Conservation (phyloP, 2,888 invertebrate genomes). For the Drosophila sordidula region DNA sequence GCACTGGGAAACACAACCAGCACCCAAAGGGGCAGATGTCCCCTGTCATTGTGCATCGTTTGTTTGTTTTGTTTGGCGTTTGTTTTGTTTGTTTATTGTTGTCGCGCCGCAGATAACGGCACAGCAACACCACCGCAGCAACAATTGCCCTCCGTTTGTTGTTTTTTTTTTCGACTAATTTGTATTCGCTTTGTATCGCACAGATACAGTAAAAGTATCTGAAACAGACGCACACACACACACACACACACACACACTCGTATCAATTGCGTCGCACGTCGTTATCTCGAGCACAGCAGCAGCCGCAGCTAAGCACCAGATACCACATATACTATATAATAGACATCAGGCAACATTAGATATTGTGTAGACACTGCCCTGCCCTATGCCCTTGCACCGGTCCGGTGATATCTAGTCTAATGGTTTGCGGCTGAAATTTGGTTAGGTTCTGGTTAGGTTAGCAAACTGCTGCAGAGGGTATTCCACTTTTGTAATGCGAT, state of each 20-base stretch:
- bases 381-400: slow-evolving; percentile 39
- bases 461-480: not conserved
- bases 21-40: slow-evolving; percentile 37
- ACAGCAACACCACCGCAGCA: slow-evolving; percentile 25
- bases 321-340: slow-evolving; percentile 30
- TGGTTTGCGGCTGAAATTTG: slow-evolving; percentile 15
- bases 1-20: not conserved
- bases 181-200: slow-evolving; percentile 49
- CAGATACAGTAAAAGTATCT: slow-evolving; percentile 56
- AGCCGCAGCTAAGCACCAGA: slow-evolving; percentile 40
- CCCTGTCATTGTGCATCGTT: slow-evolving; percentile 60
- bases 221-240: slow-evolving; percentile 20
- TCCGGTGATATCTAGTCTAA: slow-evolving; percentile 14
- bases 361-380: slow-evolving; percentile 21
- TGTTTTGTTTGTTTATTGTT: slow-evolving; percentile 55
- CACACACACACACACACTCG: slow-evolving; percentile 19
- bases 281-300: slow-evolving; percentile 57
- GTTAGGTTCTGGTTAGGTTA: slow-evolving; percentile 10
- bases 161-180: slow-evolving; percentile 42
- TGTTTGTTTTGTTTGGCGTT: slow-evolving; percentile 57
- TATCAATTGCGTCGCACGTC: slow-evolving; percentile 68
- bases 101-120: slow-evolving; percentile 53
- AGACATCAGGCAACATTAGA: slow-evolving; percentile 29
- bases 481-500: not conserved
- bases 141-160: slow-evolving; percentile 37